Evolutionary conservation across 2,888 invertebrate genomes (phyloP).

Genomic region (Hypselothyrea guttata): DNA sequence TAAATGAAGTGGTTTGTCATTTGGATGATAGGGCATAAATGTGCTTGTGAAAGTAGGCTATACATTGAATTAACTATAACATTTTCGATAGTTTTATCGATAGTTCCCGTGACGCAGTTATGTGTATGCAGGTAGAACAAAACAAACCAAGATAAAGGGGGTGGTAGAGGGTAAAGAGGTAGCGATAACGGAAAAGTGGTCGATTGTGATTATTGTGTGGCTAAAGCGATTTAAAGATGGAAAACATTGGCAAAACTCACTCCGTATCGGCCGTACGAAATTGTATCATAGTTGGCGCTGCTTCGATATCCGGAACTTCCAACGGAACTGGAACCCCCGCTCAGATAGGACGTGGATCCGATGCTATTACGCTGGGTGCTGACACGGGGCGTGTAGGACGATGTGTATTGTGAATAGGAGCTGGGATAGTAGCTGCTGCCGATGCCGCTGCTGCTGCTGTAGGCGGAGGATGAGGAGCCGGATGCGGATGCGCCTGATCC

Average conservation of each 20-base stretch:
- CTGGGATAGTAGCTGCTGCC: conserved; percentile 61
- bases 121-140: conserved; percentile 31
- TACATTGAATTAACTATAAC: too few relatives aligned
- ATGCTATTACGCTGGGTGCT: conserved; percentile 63
- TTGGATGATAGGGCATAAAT: too few relatives aligned
- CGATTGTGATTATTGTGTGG: conserved; percentile 26
- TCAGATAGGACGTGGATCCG: conserved; percentile 62
- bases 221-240: conserved; percentile 23
- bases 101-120: background rate
- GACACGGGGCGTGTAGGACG: conserved; percentile 77
- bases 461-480: conserved; percentile 34
- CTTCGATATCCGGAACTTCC: conserved; percentile 78
- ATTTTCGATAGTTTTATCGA: background rate
- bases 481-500: conserved; percentile 13
- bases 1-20: too few relatives aligned
- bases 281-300: conserved; percentile 80
- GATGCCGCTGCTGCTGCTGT: conserved; percentile 28
- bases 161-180: background rate
- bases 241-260: conserved; percentile 74
- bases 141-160: conserved; percentile 10
- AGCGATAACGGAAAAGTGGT: background rate
- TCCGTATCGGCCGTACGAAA: conserved; percentile 82
- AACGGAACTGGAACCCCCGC: conserved; percentile 69
- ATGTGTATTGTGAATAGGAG: conserved; percentile 66
- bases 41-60: too few relatives aligned